A percentile compares a stretch with the other conserved stretches of the same genome.
Evolutionary conservation across 2,113 vertebrate species (phyloP).

Genomic region (Cyphomyrus discorhynchus): DNA sequence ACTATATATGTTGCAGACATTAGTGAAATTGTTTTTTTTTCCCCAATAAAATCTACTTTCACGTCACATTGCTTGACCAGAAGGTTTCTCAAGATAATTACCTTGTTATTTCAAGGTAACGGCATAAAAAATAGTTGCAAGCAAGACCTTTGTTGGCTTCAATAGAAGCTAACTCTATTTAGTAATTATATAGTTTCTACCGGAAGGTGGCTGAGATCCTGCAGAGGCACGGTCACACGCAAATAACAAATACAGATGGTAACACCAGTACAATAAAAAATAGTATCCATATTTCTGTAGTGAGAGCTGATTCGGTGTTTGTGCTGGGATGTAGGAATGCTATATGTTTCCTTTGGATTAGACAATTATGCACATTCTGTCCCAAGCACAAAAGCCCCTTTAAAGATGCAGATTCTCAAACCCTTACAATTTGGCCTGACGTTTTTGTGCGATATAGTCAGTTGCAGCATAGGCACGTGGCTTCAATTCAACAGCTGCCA

Average conservation of each 20-base stretch:
- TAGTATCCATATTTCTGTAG: neutral
- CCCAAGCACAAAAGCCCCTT: slow-evolving; percentile 4
- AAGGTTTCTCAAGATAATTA: neutral
- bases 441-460: neutral
- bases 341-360: neutral
- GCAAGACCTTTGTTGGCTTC: neutral
- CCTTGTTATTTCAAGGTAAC: neutral
- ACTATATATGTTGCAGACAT: neutral
- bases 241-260: neutral
- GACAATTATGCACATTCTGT: neutral
- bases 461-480: neutral
- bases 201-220: neutral
- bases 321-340: neutral
- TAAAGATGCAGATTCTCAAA: slow-evolving; percentile 8
- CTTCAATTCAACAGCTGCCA: neutral
- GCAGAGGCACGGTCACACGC: neutral
- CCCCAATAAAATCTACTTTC: neutral
- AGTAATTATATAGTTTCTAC: neutral
- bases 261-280: neutral
- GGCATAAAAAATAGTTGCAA: neutral
- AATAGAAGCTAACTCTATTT: neutral
- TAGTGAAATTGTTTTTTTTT: neutral
- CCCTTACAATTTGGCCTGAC: neutral
- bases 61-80: neutral
- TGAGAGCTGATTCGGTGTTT: neutral